Conservation (phyloP, 2,113 vertebrate genomes). For the Marcusenius ussheri region DNA sequence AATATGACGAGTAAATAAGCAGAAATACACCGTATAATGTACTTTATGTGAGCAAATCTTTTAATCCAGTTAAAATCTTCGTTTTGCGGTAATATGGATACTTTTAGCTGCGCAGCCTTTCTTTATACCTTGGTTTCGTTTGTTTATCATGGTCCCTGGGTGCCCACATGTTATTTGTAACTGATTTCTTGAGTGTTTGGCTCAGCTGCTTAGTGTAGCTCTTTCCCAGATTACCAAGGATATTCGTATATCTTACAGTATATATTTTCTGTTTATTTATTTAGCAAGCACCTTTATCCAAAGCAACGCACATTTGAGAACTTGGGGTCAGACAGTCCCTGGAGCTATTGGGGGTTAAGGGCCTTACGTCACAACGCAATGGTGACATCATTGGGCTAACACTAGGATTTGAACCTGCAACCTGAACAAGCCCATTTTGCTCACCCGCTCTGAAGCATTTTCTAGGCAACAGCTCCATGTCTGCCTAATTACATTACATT, state of each 20-base stretch:
- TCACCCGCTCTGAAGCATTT: neutral
- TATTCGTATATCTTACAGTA: neutral
- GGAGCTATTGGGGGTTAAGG: neutral
- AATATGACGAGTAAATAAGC: neutral
- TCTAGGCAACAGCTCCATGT: neutral
- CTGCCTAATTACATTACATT: neutral
- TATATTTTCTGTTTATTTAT: neutral
- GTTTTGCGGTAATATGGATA: neutral
- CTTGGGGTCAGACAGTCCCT: neutral
- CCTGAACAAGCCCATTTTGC: neutral
- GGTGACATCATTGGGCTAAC: neutral
- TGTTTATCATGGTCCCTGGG: neutral
- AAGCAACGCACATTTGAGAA: neutral
- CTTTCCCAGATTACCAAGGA: neutral
- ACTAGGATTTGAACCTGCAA: neutral
- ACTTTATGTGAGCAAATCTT: neutral
- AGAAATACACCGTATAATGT: constrained; percentile 2
- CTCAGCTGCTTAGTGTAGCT: neutral
- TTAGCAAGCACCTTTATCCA: neutral
- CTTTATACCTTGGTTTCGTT: neutral
- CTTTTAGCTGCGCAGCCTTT: neutral
- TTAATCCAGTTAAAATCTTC: neutral
- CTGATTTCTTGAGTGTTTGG: neutral
- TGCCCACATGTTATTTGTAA: neutral
- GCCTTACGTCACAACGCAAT: neutral